These are phyloP conservation scores for Lumbricus terrestris DNA, from an alignment of 2,888 invertebrate species.

Conservation along the genomic window DNA sequence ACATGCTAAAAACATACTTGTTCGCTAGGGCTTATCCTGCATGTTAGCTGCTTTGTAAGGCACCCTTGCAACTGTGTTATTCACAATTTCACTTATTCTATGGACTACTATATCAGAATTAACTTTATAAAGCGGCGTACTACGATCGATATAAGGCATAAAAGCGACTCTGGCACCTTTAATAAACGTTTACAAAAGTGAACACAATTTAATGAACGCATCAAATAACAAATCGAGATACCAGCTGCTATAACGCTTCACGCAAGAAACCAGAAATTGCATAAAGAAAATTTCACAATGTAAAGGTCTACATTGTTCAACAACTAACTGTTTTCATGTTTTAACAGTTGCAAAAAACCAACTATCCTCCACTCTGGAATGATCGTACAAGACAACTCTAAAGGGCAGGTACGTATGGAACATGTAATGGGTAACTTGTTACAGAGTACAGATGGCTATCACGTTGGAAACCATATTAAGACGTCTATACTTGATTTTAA, in stretches of 20 bases:
- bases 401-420: not conserved
- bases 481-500: not conserved
- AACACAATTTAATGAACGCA: not conserved
- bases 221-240: not conserved
- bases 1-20: too few relatives aligned
- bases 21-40: too few relatives aligned
- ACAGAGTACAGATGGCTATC: not conserved
- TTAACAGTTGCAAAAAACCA: too few relatives aligned
- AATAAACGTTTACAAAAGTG: not conserved
- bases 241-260: not conserved
- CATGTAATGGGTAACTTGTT: not conserved
- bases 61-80: too few relatives aligned
- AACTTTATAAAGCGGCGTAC: not conserved
- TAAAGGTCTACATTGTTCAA: too few relatives aligned
- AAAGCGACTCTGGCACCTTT: not conserved
- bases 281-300: too few relatives aligned
- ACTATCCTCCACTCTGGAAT: not conserved
- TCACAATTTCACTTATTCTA: too few relatives aligned
- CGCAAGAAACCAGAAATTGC: not conserved
- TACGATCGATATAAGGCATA: not conserved
- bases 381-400: not conserved
- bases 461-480: not conserved
- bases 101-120: too few relatives aligned
- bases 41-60: too few relatives aligned
- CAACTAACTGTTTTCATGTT: too few relatives aligned